Evolutionary conservation across 1,140 invertebrate species (phyloP).

Genomic region (Manduca sexta): DNA sequence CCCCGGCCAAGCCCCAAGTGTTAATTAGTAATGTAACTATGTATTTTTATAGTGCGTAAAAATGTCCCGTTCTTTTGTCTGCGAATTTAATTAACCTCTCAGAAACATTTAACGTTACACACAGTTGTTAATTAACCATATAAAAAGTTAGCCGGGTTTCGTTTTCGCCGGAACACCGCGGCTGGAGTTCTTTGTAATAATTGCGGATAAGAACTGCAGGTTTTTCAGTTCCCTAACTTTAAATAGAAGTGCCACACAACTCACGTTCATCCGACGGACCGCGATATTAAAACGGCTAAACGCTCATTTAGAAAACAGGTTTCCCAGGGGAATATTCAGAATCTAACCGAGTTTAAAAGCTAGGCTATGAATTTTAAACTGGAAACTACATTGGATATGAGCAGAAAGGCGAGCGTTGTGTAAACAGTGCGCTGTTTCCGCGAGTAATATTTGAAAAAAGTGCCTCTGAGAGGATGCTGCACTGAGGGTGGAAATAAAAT

Average conservation of each 20-base stretch:
- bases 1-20: no score
- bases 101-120: no score
- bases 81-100: no score
- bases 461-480: slow-evolving; percentile 26
- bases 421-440: slow-evolving; percentile 35
- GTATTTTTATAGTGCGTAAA: no score
- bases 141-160: no score
- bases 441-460: slow-evolving; percentile 38
- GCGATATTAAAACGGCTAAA: slow-evolving; percentile 37
- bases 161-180: not conserved
- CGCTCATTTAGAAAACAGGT: slow-evolving; percentile 42
- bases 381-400: slow-evolving; percentile 46
- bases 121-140: no score
- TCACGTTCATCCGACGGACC: slow-evolving; percentile 7
- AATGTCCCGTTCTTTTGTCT: no score
- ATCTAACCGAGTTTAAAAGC: slow-evolving; percentile 51
- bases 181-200: not conserved
- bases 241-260: slow-evolving; percentile 8
- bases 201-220: not conserved
- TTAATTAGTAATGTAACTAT: no score
- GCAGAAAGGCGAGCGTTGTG: slow-evolving; percentile 38
- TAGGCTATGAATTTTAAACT: slow-evolving; percentile 55
- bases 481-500: slow-evolving; percentile 27
- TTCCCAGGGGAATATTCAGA: slow-evolving; percentile 35
- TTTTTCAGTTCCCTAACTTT: not conserved